Percentiles rank a stretch among this genome's conserved stretches.
phyloP scores from a whole-genome alignment of 2,113 vertebrate genomes.

The Tenrec ecaudatus region DNA sequence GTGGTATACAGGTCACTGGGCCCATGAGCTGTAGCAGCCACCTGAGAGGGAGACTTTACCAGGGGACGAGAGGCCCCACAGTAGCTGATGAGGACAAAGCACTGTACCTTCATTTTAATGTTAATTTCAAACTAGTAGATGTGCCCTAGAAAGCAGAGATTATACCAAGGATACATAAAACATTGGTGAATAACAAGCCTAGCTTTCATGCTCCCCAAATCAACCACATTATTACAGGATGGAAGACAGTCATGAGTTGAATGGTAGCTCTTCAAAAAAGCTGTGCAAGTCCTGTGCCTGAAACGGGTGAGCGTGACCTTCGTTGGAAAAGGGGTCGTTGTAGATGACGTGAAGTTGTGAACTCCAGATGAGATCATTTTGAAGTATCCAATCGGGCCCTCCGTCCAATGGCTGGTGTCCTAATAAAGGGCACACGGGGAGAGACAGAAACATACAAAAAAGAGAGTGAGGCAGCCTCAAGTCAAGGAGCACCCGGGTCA shows the following conservation, averaged over 20 bases:
- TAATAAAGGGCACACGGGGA: background rate
- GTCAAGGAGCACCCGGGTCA: background rate
- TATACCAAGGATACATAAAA: background rate
- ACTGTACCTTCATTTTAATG: background rate
- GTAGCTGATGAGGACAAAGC: background rate
- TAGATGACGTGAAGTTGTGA: background rate
- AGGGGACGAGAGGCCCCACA: background rate
- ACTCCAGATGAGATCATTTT: background rate
- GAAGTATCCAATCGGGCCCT: background rate
- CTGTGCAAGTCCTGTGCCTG: background rate
- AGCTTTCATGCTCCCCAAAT: background rate
- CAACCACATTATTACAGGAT: background rate
- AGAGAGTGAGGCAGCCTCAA: background rate
- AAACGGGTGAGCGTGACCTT: background rate
- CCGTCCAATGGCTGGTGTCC: background rate
- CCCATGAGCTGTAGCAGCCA: background rate
- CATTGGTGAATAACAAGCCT: background rate
- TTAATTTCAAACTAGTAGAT: background rate
- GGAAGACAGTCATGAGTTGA: background rate
- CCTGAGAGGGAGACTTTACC: background rate
- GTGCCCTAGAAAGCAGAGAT: background rate
- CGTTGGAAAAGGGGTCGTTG: background rate
- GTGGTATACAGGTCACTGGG: background rate
- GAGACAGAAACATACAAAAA: no score
- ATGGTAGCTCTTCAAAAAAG: background rate